These are phyloP conservation scores for Subacronicta megacephala DNA, from an alignment of 2,888 invertebrate species.

Conservation along the genomic window DNA sequence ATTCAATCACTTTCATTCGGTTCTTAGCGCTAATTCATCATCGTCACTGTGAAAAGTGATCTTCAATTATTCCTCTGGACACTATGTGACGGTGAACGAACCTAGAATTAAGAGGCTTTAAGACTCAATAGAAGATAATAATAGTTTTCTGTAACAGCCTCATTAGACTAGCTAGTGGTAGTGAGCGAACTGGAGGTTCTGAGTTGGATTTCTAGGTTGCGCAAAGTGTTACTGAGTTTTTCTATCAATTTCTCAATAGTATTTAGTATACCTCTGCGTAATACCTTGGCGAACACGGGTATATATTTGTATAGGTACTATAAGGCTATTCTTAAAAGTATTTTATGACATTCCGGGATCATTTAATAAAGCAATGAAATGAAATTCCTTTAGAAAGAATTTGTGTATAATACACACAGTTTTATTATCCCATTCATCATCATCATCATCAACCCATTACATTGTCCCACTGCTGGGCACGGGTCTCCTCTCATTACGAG, in stretches of 20 bases:
- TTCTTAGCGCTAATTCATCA: constrained; percentile 43
- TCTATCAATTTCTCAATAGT: no score
- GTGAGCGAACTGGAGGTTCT: no score
- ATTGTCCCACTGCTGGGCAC: no score
- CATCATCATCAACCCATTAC: no score
- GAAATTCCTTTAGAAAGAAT: constrained; percentile 13
- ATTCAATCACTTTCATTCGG: constrained; percentile 49
- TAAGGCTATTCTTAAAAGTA: background rate
- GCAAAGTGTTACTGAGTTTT: no score
- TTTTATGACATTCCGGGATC: constrained; percentile 4
- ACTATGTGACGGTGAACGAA: constrained; percentile 9
- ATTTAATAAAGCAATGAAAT: constrained; percentile 16
- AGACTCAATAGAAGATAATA: background rate
- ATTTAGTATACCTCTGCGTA: no score
- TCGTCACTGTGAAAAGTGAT: constrained; percentile 38
- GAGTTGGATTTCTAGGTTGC: no score
- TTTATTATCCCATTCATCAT: no score
- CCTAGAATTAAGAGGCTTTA: background rate
- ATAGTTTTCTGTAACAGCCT: background rate
- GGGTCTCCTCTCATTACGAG: no score
- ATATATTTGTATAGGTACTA: no score
- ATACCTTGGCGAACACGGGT: no score
- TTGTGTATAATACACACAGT: constrained; percentile 5
- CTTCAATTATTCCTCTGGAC: constrained; percentile 31
- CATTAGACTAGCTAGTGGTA: no score